A percentile compares a stretch with the other conserved stretches of the same genome.
Conservation (phyloP, 1,140 invertebrate genomes). For the Centruroides vittatus region DNA sequence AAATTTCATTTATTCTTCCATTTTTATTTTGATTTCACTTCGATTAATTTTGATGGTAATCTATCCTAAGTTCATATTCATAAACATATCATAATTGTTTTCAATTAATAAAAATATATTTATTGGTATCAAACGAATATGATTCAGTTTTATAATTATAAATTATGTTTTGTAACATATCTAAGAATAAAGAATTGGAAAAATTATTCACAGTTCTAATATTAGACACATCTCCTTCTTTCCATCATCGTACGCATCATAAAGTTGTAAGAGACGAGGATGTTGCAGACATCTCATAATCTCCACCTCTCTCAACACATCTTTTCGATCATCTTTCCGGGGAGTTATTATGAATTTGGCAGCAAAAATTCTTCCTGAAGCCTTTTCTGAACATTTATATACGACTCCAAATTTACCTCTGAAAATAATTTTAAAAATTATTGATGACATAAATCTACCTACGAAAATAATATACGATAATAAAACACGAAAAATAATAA, state of each 20-base stretch:
- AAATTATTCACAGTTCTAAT: constrained; percentile 76
- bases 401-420: constrained; percentile 98
- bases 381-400: constrained; percentile 75
- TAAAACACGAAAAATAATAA: no score
- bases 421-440: constrained; percentile 21
- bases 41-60: no score
- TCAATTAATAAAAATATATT: no score
- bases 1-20: no score
- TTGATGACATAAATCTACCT: no score
- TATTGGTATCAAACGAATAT: no score
- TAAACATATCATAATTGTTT: no score
- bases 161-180: no score
- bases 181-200: background rate
- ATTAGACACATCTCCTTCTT: constrained; percentile 86
- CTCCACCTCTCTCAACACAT: constrained; percentile 88
- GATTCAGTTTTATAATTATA: no score
- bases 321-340: constrained; percentile 68
- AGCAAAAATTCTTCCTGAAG: constrained; percentile 61
- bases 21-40: no score
- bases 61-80: no score
- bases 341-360: constrained; percentile 82
- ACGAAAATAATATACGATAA: no score
- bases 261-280: constrained; percentile 84
- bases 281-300: constrained; percentile 90
- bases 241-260: constrained; percentile 81